Conservation (phyloP, 2,113 vertebrate species). For the Sinosuthora webbiana region DNA sequence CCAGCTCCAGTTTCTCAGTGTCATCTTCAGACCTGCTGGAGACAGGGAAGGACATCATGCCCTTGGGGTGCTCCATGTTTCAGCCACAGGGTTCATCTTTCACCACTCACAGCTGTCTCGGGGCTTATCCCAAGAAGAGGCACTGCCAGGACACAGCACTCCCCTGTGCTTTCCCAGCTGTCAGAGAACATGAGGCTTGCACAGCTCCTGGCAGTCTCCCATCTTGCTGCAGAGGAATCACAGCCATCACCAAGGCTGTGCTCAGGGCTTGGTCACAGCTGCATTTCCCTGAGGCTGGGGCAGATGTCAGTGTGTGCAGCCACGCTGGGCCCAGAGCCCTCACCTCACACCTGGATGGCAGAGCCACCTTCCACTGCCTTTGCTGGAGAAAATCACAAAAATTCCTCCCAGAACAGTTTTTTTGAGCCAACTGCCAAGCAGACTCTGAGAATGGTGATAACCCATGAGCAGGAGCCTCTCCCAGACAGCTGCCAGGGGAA, state of each 20-base stretch:
- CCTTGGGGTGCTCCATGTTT: neutral
- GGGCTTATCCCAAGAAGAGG: neutral
- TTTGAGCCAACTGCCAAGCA: neutral
- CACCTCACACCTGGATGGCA: neutral
- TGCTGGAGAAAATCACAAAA: neutral
- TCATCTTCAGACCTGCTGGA: neutral
- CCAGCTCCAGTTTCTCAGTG: neutral
- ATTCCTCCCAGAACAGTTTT: no score
- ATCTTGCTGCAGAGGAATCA: neutral
- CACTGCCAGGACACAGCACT: neutral
- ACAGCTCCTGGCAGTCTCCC: neutral
- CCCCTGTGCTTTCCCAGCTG: neutral
- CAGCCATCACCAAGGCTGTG: neutral
- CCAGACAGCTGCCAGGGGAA: neutral
- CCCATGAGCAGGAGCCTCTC: neutral
- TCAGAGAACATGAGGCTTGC: neutral
- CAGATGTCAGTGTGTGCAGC: neutral
- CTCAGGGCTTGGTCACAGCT: neutral
- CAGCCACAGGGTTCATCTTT: rapidly evolving
- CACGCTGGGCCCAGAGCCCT: neutral
- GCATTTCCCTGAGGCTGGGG: neutral
- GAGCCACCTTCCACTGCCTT: neutral
- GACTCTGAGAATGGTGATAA: neutral
- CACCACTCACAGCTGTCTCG: neutral
- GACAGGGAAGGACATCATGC: neutral